phyloP scores from a whole-genome alignment of 2,888 invertebrate species.

The Chymomyza fuscimana region DNA sequence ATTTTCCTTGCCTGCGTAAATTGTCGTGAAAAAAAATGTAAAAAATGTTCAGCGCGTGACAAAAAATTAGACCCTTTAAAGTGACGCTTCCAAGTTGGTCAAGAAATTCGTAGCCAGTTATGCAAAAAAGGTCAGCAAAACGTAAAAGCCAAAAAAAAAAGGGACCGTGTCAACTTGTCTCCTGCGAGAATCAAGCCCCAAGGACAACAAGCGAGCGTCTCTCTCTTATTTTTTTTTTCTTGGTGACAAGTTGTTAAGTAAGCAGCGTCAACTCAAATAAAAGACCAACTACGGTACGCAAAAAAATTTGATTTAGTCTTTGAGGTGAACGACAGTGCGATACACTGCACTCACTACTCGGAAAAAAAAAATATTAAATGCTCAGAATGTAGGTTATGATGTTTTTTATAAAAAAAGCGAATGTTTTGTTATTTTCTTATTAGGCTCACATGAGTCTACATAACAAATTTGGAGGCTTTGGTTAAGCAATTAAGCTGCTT shows the following conservation, averaged over 20 bases:
- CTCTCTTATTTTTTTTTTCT: slow-evolving; percentile 24
- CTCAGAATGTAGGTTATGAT: too few species aligned
- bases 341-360: not conserved
- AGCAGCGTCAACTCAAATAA: slow-evolving; percentile 70
- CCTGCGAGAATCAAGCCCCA: slow-evolving; percentile 47
- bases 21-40: not conserved
- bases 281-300: slow-evolving; percentile 22
- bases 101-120: slow-evolving; percentile 66
- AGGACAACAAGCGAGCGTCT: slow-evolving; percentile 54
- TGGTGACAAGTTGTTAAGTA: slow-evolving; percentile 71
- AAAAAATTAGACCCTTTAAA: slow-evolving; percentile 59
- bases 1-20: not conserved
- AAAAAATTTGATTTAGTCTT: not conserved
- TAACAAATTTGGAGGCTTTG: too few species aligned
- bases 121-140: slow-evolving; percentile 59
- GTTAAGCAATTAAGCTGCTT: too few species aligned
- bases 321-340: not conserved
- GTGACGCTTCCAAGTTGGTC: slow-evolving; percentile 39
- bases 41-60: slow-evolving; percentile 58
- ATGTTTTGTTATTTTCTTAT: too few species aligned
- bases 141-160: slow-evolving; percentile 13
- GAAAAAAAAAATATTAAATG: too few species aligned
- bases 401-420: too few species aligned
- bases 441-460: too few species aligned
- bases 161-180: slow-evolving; percentile 66